A percentile compares a stretch with the other conserved stretches of the same genome.
phyloP scores from a whole-genome alignment of 2,888 invertebrate genomes.

The Graphium colonna region DNA sequence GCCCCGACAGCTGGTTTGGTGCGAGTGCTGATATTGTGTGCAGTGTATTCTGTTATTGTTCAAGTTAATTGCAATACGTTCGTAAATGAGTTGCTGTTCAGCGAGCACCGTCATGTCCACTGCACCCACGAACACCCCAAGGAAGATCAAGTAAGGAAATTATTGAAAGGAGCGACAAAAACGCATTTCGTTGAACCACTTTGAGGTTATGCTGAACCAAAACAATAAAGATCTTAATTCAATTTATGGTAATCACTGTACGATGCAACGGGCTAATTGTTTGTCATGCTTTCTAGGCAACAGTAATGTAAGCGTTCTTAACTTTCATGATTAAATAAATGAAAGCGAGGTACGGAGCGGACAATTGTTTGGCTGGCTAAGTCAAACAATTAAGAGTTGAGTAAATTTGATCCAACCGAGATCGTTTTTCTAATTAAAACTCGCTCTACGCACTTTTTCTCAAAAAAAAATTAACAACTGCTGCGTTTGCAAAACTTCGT shows the following conservation, averaged over 20 bases:
- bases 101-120: slow-evolving; percentile 56
- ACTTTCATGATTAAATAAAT: slow-evolving; percentile 18
- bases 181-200: neutral
- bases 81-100: slow-evolving; percentile 39
- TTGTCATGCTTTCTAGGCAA: slow-evolving; percentile 20
- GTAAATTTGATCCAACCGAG: slow-evolving; percentile 5
- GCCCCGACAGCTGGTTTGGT: slow-evolving; percentile 35
- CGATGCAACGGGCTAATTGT: slow-evolving; percentile 5
- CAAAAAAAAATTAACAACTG: too few species aligned
- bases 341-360: slow-evolving; percentile 14
- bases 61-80: slow-evolving; percentile 33
- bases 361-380: slow-evolving; percentile 9
- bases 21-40: slow-evolving; percentile 40
- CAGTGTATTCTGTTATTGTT: slow-evolving; percentile 36
- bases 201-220: slow-evolving; percentile 25
- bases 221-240: slow-evolving; percentile 18
- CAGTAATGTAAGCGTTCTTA: slow-evolving; percentile 5
- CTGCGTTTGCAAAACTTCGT: too few species aligned
- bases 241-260: slow-evolving; percentile 9
- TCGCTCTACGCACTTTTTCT: too few species aligned
- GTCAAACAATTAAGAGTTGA: slow-evolving; percentile 11
- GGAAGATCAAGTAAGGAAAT: slow-evolving; percentile 82
- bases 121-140: slow-evolving; percentile 85
- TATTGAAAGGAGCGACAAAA: neutral
- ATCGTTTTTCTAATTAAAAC: neutral